Base-by-base conservation (phyloP, 1,140 invertebrate species). In the Homarus americanus region DNA sequence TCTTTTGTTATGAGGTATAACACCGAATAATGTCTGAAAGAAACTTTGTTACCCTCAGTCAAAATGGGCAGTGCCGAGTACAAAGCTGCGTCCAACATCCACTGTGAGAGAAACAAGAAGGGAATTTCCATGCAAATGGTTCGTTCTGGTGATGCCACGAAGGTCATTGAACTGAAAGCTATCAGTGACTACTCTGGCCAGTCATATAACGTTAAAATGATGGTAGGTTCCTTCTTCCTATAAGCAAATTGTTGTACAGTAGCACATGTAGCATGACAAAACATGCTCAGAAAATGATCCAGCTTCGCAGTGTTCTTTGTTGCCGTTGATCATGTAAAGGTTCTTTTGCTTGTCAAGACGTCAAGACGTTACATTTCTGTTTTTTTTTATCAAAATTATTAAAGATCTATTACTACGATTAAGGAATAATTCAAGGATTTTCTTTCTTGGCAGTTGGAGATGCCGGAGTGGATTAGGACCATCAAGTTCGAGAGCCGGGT, bases 401-500 rank as follows among this genome's bases (percentile, higher is more conserved):
- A n/a, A n/a, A n/a, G n/a, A n/a, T n/a, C n/a, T n/a, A n/a, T n/a
- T n/a, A n/a, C n/a, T n/a, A n/a, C n/a, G n/a, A n/a, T n/a, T n/a
- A n/a, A n/a, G n/a, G n/a, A n/a, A n/a, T n/a, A n/a, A n/a, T n/a
- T n/a, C n/a, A n/a, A n/a, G n/a, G n/a, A n/a, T n/a, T n/a, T n/a
- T 49, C 15, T 10, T 49, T 41, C 32, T 76, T 49, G 9, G 28
- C 87, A 82, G 87, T 32, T 82, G 38, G 75, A 89, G 9, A 49
- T 73, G 0, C 79, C 36, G 20, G 63, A 20, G 44, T 66, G 34
- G 41, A 49, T 73, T 5, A 49, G 10, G 32, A 34, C 36, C 2
- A 53, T 89, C 66, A 89, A 89, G 40, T n/a, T 89, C 41, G 79
- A 82, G 36, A 28, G 10, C 34, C 38, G 53, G 32, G 7, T 36